A percentile compares a stretch with the other conserved stretches of the same genome.
These are phyloP conservation scores for Drosophila multiciliata DNA, from an alignment of 2,888 invertebrate species.

Conservation along the genomic window DNA sequence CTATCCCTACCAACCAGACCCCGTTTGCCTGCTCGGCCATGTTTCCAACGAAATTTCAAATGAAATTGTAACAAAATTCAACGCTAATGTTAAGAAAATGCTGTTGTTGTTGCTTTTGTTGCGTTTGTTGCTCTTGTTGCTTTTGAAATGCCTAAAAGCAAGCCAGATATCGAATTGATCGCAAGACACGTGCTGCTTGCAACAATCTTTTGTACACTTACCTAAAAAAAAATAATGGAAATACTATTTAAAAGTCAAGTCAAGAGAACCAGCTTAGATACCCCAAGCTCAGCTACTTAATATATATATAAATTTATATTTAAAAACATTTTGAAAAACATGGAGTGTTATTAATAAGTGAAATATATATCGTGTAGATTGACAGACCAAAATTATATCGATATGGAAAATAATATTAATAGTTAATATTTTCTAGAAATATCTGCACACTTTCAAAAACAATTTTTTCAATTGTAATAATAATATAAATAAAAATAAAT, in stretches of 20 bases:
- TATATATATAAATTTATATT: background rate
- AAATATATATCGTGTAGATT: background rate
- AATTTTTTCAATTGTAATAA: background rate
- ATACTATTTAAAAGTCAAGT: background rate
- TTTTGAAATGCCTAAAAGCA: background rate
- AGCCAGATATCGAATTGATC: constrained; percentile 31
- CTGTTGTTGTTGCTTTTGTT: constrained; percentile 14
- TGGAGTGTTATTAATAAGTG: background rate
- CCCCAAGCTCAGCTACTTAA: background rate
- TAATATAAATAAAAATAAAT: background rate
- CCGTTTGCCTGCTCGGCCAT: constrained; percentile 14
- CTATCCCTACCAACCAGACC: background rate
- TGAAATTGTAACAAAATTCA: constrained; percentile 41
- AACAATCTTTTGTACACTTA: constrained; percentile 19
- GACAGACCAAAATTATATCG: background rate
- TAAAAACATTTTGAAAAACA: background rate
- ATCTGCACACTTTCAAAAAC: background rate
- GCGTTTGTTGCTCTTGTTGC: background rate
- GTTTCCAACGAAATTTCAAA: constrained; percentile 41
- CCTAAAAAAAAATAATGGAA: no score
- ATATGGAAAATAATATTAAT: background rate
- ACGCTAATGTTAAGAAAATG: constrained; percentile 1
- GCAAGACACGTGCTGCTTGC: constrained; percentile 38
- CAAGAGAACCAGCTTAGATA: background rate
- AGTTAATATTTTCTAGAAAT: background rate